Evolutionary conservation across 1,140 invertebrate genomes (phyloP), one percentile per base, ranked within the genome.

Genomic region (Meloidogyne exigua): DNA sequence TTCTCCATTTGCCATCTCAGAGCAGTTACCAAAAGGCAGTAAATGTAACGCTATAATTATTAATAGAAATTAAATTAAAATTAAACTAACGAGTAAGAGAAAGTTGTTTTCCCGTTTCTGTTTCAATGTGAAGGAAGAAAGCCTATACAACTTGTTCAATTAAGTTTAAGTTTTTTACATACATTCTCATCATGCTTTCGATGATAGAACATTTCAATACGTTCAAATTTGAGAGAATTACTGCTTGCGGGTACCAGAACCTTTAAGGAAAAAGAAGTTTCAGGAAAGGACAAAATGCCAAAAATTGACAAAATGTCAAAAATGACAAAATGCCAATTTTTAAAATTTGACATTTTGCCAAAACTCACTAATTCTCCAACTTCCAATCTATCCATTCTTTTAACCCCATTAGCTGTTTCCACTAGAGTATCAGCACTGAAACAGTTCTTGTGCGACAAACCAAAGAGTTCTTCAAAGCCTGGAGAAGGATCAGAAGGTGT

Each of bases 161-260:
- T 57, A n/a, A 57, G 1, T 7, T n/a, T 7, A 15, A n/a, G 0
- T n/a, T n/a, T n/a, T 15, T 15, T 9, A 3, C 18, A 9, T 57
- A 57, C 49, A n/a, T 57, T 57, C 7, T 78, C 80, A 36, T 83
- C 73, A 21, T 82, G 82, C 36, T 83, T 79, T 32, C 80, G 75
- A 64, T 83, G 82, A 63, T 83, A 83, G 39, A 83, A 83, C 77
- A 83, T 71, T 65, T 84, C 82, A 23, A 83, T 80, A 25, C 80
- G 80, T 75, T 83, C 82, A 73, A 80, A 83, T 74, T 80, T 80
- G 15, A 76, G 44, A 13, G 70, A 49, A 39, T 73, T 75, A 36
- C 63, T 64, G 42, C 80, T 78, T 25, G 82, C 80, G 13, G 82
- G 82, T 5, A 83, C 82, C 13, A 83, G 62, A 2, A 84, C 81